phyloP scores from a whole-genome alignment of 2,888 invertebrate species.

The Neoaliturus tenellus region DNA sequence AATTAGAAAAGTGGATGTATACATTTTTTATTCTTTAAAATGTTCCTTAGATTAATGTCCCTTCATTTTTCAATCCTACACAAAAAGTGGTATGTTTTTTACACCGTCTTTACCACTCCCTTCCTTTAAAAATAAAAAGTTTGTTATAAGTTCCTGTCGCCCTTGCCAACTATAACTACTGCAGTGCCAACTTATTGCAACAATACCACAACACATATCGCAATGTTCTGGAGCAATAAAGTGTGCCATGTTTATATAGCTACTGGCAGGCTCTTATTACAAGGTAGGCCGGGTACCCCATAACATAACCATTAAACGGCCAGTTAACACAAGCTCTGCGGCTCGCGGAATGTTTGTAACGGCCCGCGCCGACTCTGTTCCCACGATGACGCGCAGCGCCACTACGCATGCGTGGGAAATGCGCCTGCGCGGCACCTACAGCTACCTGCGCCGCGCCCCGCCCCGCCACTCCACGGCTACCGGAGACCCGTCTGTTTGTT shows the following conservation, averaged over 20 bases:
- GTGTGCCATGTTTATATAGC: neutral
- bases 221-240: neutral
- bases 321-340: neutral
- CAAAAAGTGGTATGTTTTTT: too few relatives aligned
- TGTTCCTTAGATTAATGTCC: too few relatives aligned
- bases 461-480: neutral
- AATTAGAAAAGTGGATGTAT: too few relatives aligned
- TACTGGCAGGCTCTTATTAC: neutral
- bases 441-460: neutral
- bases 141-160: too few relatives aligned
- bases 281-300: conserved; percentile 1
- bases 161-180: too few relatives aligned
- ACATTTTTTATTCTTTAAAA: too few relatives aligned
- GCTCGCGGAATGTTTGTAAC: neutral
- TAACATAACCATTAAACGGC: conserved; percentile 5
- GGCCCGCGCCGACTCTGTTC: neutral
- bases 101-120: too few relatives aligned
- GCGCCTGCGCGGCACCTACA: neutral
- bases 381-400: neutral
- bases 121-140: too few relatives aligned
- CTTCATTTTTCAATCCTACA: too few relatives aligned
- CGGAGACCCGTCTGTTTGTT: neutral
- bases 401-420: conserved; percentile 9
- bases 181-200: too few relatives aligned
- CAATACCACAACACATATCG: too few relatives aligned